Percentiles rank a stretch among this genome's conserved stretches.
These are phyloP conservation scores for Latrodectus elegans DNA, from an alignment of 2,888 invertebrate genomes.

Conservation along the genomic window DNA sequence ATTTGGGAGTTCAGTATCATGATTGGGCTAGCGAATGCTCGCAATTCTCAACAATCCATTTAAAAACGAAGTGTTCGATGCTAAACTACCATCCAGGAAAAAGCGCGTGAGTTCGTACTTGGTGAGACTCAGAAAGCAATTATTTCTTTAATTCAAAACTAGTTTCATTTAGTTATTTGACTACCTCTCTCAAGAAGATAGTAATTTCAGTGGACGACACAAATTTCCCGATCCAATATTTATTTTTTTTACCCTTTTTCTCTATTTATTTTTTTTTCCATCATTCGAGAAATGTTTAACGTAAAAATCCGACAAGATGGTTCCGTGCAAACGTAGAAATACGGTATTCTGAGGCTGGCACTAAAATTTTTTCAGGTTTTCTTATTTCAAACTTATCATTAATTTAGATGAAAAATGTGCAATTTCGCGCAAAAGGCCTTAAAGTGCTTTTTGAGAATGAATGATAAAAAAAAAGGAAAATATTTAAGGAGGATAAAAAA, in stretches of 20 bases:
- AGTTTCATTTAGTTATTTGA: conserved; percentile 64
- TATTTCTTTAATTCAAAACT: conserved; percentile 66
- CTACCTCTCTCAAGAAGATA: conserved; percentile 37
- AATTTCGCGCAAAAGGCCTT: conserved; percentile 57
- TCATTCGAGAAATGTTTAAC: conserved; percentile 37
- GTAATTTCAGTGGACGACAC: conserved; percentile 62
- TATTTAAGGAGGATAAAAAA: conserved; percentile 35
- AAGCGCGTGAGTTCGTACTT: conserved; percentile 23
- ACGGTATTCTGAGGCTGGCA: conserved; percentile 24
- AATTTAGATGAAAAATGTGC: conserved; percentile 69
- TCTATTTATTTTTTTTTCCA: conserved; percentile 33
- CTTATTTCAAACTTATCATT: conserved; percentile 68
- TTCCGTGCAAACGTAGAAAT: conserved; percentile 62
- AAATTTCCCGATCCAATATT: conserved; percentile 47
- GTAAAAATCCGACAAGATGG: conserved; percentile 24
- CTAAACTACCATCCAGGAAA: not conserved
- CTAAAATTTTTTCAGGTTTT: conserved; percentile 51
- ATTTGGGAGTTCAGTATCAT: too few species aligned
- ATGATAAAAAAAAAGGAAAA: conserved; percentile 44
- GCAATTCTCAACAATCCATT: too few species aligned
- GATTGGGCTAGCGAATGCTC: too few species aligned
- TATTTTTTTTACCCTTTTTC: conserved; percentile 8
- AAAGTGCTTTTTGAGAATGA: conserved; percentile 62
- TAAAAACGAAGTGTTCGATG: too few species aligned
- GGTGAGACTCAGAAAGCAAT: conserved; percentile 47